Conservation (phyloP, 2,888 invertebrate species). For the Apamea sordens region DNA sequence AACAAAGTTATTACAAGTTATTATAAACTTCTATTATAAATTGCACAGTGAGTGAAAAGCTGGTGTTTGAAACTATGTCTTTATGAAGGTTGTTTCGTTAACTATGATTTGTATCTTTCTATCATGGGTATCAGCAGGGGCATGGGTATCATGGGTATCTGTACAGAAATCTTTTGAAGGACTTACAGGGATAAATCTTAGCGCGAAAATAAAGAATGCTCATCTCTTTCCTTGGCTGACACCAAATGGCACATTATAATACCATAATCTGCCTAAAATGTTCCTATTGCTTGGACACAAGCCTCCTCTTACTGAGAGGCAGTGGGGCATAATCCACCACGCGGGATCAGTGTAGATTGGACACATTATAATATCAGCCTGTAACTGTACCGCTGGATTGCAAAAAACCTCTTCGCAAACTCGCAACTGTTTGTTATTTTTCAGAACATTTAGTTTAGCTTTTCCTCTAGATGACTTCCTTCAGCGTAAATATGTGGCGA, state of each 20-base stretch:
- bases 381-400: neutral
- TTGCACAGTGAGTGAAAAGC: constrained; percentile 37
- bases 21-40: constrained; percentile 55
- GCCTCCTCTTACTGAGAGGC: neutral
- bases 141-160: neutral
- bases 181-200: neutral
- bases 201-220: too few species aligned
- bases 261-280: neutral
- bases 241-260: neutral
- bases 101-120: constrained; percentile 18
- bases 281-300: neutral
- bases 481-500: neutral
- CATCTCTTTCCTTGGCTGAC: neutral
- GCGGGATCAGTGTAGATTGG: neutral
- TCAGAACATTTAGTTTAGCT: neutral
- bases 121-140: neutral
- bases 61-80: constrained; percentile 5
- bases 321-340: neutral
- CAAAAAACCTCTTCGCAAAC: neutral
- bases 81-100: constrained; percentile 17
- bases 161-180: neutral
- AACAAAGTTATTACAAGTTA: constrained; percentile 56
- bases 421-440: neutral
- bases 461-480: neutral
- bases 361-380: neutral